Conservation (phyloP, 2,113 vertebrate species). For the Murina feae region DNA sequence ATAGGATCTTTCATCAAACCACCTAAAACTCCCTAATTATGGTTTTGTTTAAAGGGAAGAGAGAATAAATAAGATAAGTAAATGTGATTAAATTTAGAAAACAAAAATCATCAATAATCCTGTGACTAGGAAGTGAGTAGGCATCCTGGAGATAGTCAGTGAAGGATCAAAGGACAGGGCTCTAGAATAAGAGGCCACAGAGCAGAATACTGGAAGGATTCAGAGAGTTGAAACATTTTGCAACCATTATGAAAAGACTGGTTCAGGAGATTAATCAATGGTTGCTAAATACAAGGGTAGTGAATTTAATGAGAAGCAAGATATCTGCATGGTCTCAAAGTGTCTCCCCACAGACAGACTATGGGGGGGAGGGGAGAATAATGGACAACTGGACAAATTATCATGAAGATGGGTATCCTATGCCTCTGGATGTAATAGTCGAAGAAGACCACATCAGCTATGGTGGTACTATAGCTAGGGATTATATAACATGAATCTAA, state of each 20-base stretch:
- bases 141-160: not conserved
- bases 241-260: not conserved
- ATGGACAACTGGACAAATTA: not conserved
- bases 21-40: not conserved
- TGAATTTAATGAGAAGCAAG: not conserved
- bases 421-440: not conserved
- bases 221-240: not conserved
- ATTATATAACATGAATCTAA: not conserved
- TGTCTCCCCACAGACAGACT: not conserved
- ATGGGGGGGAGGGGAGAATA: not conserved
- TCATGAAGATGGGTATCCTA: not conserved
- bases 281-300: not conserved
- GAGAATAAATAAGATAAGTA: not conserved
- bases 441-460: not conserved
- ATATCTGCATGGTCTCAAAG: not conserved
- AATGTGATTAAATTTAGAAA: constrained; percentile 14
- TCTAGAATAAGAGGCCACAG: not conserved
- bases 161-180: not conserved
- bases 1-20: not conserved
- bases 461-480: not conserved
- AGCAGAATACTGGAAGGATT: not conserved
- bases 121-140: not conserved
- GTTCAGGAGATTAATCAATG: not conserved
- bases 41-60: not conserved
- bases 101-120: not conserved